Conservation (phyloP, 2,113 vertebrate species). For the Sardina pilchardus region DNA sequence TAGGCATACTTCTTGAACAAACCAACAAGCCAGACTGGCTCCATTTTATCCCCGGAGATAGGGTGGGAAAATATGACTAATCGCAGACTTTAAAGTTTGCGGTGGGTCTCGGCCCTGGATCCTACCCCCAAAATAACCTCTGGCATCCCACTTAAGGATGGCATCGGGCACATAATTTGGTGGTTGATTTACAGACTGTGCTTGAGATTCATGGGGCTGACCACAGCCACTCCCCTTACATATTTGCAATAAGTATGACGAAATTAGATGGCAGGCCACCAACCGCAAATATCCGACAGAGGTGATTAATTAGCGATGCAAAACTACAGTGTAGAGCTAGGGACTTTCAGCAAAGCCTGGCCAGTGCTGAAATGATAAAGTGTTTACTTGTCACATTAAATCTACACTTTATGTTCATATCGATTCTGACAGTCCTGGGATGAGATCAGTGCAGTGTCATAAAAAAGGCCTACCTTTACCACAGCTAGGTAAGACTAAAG, state of each 20-base stretch:
- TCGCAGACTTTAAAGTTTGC: background rate
- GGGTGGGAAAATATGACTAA: constrained; percentile 14
- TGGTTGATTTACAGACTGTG: constrained; percentile 10
- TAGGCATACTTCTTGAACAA: background rate
- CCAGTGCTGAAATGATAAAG: background rate
- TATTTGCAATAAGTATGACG: background rate
- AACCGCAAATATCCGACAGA: background rate
- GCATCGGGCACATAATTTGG: constrained; percentile 9
- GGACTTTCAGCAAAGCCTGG: background rate
- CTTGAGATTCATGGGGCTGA: background rate
- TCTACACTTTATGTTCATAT: background rate
- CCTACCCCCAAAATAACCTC: background rate
- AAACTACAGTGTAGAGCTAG: background rate
- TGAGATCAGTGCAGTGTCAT: background rate
- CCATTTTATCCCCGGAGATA: constrained; percentile 9
- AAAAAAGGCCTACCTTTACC: background rate
- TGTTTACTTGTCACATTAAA: background rate
- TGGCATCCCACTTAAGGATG: constrained; percentile 12
- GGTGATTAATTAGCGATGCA: background rate
- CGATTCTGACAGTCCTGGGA: background rate
- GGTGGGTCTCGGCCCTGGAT: background rate
- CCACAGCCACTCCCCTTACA: background rate
- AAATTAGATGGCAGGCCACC: background rate
- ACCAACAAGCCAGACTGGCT: background rate
- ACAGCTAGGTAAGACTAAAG: no score